These are phyloP conservation scores for Drosophila varians DNA, from an alignment of 1,140 invertebrate genomes.

Conservation along the genomic window DNA sequence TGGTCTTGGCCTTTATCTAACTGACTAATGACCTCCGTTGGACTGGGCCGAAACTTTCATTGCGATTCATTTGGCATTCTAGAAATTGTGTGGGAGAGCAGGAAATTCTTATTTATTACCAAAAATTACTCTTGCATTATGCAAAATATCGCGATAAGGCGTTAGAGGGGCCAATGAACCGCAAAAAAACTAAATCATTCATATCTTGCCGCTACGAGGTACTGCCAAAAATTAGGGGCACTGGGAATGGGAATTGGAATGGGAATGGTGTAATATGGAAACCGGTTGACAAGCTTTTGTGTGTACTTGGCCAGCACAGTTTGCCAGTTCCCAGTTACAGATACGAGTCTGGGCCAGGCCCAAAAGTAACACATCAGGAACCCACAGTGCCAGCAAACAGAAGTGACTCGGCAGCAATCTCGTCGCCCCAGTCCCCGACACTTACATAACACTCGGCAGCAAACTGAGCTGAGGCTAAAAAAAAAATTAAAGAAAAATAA, in stretches of 20 bases:
- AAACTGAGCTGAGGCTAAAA: constrained; percentile 7
- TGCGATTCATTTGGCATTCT: constrained; percentile 35
- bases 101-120: constrained; percentile 52
- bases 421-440: constrained; percentile 35
- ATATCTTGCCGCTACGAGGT: constrained; percentile 46
- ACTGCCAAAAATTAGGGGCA: constrained; percentile 47
- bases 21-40: constrained; percentile 6
- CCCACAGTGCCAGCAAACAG: constrained; percentile 43
- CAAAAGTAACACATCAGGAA: constrained; percentile 61
- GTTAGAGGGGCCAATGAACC: constrained; percentile 73
- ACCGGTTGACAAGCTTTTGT: constrained; percentile 62
- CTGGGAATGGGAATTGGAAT: constrained; percentile 2
- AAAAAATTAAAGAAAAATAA: constrained; percentile 1
- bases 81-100: constrained; percentile 17
- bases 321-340: constrained; percentile 17
- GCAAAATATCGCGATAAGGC: constrained; percentile 62
- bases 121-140: constrained; percentile 69
- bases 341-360: constrained; percentile 31
- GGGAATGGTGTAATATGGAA: constrained; percentile 57
- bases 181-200: constrained; percentile 72
- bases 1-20: constrained; percentile 11
- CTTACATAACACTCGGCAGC: constrained; percentile 52
- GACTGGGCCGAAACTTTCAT: constrained; percentile 19
- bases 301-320: constrained; percentile 40
- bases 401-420: constrained; percentile 63